These are phyloP conservation scores for Chironex yamaguchii DNA, from an alignment of 30 jellyfish, hydroid and myxozoan genomes.

Conservation along the genomic window DNA sequence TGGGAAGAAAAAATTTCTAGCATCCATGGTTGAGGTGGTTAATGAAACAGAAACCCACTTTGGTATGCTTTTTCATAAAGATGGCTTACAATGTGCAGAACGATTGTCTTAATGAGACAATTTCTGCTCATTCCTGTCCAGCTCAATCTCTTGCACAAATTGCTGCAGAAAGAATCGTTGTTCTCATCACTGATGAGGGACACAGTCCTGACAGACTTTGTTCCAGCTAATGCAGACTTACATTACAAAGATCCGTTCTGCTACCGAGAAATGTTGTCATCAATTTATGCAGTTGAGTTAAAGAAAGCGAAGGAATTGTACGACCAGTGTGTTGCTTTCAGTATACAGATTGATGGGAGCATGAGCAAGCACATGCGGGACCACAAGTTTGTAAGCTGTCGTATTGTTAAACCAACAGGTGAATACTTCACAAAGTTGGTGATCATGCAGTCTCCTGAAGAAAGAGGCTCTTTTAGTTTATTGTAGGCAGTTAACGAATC, in stretches of 20 bases:
- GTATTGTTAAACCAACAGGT: slow-evolving; percentile 17
- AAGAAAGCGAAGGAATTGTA: background rate
- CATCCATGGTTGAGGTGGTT: slow-evolving; percentile 30
- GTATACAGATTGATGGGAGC: background rate
- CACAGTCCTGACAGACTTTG: background rate
- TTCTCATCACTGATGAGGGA: slow-evolving; percentile 3
- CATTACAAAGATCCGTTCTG: background rate
- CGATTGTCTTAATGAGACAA: slow-evolving; percentile 34
- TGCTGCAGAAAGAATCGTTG: slow-evolving; percentile 23
- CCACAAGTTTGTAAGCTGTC: slow-evolving; percentile 50
- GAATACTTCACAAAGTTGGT: background rate
- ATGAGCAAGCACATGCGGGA: slow-evolving; percentile 1
- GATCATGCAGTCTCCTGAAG: slow-evolving; percentile 21
- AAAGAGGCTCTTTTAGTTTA: background rate
- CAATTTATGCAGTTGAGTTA: background rate
- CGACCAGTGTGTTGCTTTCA: background rate
- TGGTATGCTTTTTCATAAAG: background rate
- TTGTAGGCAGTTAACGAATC: slow-evolving; percentile 9
- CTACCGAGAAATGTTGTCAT: background rate
- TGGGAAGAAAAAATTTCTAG: slow-evolving; percentile 32
- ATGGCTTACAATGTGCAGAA: background rate
- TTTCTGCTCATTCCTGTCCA: slow-evolving; percentile 37
- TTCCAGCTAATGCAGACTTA: background rate
- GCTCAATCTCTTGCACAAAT: slow-evolving; percentile 34
- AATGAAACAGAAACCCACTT: background rate